A percentile compares a stretch with the other conserved stretches of the same genome.
These are phyloP conservation scores for Norana najaformis DNA, from an alignment of 2,888 invertebrate genomes.

Conservation along the genomic window DNA sequence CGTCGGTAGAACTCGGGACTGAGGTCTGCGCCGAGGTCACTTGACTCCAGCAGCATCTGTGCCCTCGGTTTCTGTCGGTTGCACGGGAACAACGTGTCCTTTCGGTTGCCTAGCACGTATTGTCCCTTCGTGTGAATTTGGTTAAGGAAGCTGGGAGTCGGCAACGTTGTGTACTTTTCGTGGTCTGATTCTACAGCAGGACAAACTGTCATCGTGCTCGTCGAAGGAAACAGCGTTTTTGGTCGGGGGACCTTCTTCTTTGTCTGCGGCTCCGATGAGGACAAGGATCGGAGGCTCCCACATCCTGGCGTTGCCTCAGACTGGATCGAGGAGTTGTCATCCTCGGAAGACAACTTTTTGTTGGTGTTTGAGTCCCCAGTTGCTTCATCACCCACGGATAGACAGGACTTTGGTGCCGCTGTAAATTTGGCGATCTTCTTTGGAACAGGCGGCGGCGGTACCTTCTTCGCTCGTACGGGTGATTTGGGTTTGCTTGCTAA, in stretches of 20 bases:
- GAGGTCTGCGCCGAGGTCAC: neutral
- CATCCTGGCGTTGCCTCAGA: neutral
- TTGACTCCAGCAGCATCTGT: neutral
- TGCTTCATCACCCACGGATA: neutral
- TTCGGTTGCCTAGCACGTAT: neutral
- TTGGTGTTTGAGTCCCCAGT: neutral
- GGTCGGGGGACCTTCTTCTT: neutral
- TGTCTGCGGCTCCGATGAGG: neutral
- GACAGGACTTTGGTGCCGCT: neutral
- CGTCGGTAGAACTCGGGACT: neutral
- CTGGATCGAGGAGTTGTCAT: neutral
- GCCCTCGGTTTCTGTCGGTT: neutral
- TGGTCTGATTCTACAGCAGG: neutral
- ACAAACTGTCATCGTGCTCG: neutral
- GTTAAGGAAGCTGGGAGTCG: neutral
- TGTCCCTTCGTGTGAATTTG: neutral
- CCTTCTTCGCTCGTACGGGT: neutral
- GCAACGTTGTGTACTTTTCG: neutral
- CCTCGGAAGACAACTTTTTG: neutral
- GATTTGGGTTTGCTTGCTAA: neutral
- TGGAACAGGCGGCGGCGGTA: slow-evolving; percentile 15
- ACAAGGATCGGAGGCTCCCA: neutral
- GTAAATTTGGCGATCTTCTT: neutral
- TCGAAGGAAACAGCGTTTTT: neutral
- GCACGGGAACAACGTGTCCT: slow-evolving; percentile 16